Evolutionary conservation across 2,888 invertebrate species (phyloP), one percentile per base, ranked within the genome.

Genomic region (Eristalis tenax): DNA sequence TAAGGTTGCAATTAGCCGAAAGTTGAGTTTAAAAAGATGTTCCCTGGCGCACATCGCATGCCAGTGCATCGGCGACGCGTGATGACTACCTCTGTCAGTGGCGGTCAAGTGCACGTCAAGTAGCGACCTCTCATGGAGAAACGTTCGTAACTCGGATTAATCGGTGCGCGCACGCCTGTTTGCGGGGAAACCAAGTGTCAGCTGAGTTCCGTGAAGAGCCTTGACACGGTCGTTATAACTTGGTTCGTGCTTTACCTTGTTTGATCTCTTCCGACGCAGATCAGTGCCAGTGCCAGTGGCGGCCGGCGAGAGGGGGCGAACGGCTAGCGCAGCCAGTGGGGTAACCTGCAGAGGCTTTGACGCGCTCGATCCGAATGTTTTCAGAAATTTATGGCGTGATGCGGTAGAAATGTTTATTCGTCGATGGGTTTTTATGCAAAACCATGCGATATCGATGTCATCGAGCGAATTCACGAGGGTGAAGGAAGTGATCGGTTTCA

Each of bases 1-100:
- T 80, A 50, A 59, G 43, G 13, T n/a, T 59, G 40, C 65, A 80
- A 80, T 73, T 73, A 73, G 73, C 61, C 61, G 40, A 80, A 73
- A 73, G 59, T 71, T 18, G 13, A 56, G 43, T 28, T 26, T 23
- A 15, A 32, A 61, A 70, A 65, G 32, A 71, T 66, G 22, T 43
- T 59, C 71, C 22, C 28, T 35, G 18, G 68, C 59, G 59, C 59
- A 18, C 26, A 26, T n/a, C 22, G 56, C 22, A 56, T 56, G 56
- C n/a, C 56, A 22, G 8, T 59, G 59, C 59, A 28, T 26, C 59
- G 13, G 59, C 13, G 59, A 23, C 15, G 26, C 15, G 59, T 13
- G 59, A 59, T 28, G 59, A 23, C 13, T 61, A 61, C 28, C 26
- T 18, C n/a, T 43, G 64, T 70, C 23, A 40, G 56, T 26, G 59